Evolutionary conservation across 2,888 invertebrate species (phyloP).

Genomic region (Clostera curtula): DNA sequence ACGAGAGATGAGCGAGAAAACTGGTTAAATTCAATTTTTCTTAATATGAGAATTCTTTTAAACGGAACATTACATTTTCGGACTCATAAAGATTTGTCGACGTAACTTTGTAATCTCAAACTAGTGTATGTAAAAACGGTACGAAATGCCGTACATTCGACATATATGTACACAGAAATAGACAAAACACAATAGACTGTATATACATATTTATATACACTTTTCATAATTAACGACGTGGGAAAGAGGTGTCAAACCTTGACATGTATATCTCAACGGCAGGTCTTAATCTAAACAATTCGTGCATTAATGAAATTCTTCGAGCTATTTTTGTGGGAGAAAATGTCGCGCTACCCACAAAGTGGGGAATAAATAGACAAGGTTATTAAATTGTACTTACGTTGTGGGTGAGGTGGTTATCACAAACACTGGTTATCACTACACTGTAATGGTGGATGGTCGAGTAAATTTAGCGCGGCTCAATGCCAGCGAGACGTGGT

Average conservation of each 20-base stretch:
- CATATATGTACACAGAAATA: no score
- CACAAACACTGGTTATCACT: slow-evolving; percentile 63
- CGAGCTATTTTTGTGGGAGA: slow-evolving; percentile 29
- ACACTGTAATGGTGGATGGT: slow-evolving; percentile 41
- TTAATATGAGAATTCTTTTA: no score
- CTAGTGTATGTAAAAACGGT: no score
- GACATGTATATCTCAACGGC: slow-evolving; percentile 47
- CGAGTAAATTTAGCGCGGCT: slow-evolving; percentile 59
- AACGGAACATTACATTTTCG: no score
- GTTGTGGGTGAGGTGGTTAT: slow-evolving; percentile 11
- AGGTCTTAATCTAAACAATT: slow-evolving; percentile 37
- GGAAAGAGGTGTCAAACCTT: slow-evolving; percentile 51
- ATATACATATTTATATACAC: no score
- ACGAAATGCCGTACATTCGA: no score
- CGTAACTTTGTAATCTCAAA: no score
- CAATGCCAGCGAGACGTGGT: slow-evolving; percentile 40
- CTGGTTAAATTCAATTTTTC: no score
- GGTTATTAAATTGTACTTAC: slow-evolving; percentile 69
- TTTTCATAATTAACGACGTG: no score
- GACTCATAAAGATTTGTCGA: no score
- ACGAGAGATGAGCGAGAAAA: no score
- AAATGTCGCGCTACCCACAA: slow-evolving; percentile 44
- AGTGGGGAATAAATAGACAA: slow-evolving; percentile 64
- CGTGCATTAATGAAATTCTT: slow-evolving; percentile 36
- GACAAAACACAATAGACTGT: no score